These are phyloP conservation scores for Petrophora chlorosata DNA, from an alignment of 2,888 invertebrate genomes.

Conservation along the genomic window DNA sequence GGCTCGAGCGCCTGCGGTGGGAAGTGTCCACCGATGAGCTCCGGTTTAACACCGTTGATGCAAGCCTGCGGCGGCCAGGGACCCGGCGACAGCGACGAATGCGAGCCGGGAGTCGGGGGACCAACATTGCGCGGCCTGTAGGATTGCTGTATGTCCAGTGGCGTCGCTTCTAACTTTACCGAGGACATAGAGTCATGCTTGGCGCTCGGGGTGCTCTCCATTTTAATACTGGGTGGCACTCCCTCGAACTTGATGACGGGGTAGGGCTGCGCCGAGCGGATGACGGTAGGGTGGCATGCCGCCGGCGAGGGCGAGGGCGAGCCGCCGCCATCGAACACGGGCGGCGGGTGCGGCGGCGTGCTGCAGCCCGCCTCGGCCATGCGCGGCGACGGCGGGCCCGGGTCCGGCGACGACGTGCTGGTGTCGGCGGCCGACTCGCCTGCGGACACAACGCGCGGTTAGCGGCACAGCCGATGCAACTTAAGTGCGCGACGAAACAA, in stretches of 20 bases:
- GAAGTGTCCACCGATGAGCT: constrained; percentile 87
- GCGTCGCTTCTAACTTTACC: constrained; percentile 73
- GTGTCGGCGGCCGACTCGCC: constrained; percentile 97
- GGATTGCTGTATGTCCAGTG: constrained; percentile 60
- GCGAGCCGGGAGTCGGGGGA: constrained; percentile 74
- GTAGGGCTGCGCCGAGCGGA: constrained; percentile 82
- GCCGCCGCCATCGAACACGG: constrained; percentile 79
- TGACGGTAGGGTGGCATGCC: constrained; percentile 79
- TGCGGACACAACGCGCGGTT: constrained; percentile 76
- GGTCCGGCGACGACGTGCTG: constrained; percentile 95
- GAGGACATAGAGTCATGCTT: constrained; percentile 68
- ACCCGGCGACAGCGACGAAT: constrained; percentile 63
- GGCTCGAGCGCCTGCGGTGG: constrained; percentile 75
- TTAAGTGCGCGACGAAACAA: constrained; percentile 53
- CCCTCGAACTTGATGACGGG: constrained; percentile 86
- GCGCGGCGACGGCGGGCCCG: constrained; percentile 93
- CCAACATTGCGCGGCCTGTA: constrained; percentile 70
- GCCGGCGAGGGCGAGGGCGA: constrained; percentile 67
- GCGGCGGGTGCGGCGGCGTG: constrained; percentile 84
- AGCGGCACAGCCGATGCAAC: constrained; percentile 51
- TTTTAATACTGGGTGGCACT: constrained; percentile 59
- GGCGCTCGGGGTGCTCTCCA: constrained; percentile 58
- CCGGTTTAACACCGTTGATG: constrained; percentile 92
- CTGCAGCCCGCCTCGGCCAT: constrained; percentile 87
- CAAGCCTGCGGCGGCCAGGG: constrained; percentile 85